Percentiles rank a stretch among this genome's conserved stretches.
phyloP scores from a whole-genome alignment of 2,113 vertebrate genomes.

The Psittacula cyanocephala region DNA sequence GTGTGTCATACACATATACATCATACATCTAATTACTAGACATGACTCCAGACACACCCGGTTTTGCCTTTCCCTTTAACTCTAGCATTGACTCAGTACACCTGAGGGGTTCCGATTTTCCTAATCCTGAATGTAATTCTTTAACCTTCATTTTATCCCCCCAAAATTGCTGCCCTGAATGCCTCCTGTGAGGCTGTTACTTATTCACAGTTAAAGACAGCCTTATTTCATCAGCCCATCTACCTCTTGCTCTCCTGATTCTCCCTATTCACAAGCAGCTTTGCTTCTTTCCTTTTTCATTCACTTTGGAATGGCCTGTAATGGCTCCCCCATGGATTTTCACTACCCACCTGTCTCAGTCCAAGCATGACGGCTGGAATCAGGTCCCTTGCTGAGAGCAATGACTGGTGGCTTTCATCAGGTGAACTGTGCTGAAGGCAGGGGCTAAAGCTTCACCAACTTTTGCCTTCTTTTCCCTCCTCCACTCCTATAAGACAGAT shows the following conservation, averaged over 20 bases:
- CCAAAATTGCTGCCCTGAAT: constrained; percentile 12
- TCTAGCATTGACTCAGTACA: neutral
- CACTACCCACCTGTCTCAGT: neutral
- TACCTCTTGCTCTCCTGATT: constrained; percentile 39
- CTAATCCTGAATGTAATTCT: constrained; percentile 31
- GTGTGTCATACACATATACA: neutral
- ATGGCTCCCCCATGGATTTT: constrained; percentile 7
- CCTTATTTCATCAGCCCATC: constrained; percentile 31
- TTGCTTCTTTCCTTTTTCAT: neutral
- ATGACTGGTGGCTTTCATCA: neutral
- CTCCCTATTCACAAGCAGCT: constrained; percentile 37
- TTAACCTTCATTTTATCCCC: constrained; percentile 18
- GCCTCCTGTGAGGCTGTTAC: neutral
- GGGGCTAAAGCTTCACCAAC: neutral
- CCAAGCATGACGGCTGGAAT: neutral
- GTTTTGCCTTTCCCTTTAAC: neutral
- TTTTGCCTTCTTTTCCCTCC: neutral
- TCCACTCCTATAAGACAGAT: neutral
- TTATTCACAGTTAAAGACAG: constrained; percentile 33
- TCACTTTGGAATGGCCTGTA: constrained; percentile 13
- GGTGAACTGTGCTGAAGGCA: neutral
- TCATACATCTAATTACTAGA: neutral
- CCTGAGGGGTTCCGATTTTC: neutral
- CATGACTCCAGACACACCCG: neutral
- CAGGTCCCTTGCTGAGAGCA: neutral